A percentile compares a stretch with the other conserved stretches of the same genome.
Evolutionary conservation across 2,797 vertebrate genomes (phyloP).

Genomic region (Helostoma temminkii): DNA sequence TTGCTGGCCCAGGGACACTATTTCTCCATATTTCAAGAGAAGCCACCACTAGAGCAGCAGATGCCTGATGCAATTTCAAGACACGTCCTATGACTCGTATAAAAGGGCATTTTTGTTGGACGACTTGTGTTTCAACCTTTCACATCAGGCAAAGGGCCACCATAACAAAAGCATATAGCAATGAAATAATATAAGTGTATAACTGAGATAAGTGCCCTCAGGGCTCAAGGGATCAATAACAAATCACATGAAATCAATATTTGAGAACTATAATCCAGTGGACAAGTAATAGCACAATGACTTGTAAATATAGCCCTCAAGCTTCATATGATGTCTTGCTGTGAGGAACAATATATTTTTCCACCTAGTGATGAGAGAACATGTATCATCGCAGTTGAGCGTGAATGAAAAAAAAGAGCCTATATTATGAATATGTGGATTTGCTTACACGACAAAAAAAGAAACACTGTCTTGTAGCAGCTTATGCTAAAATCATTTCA

Average conservation of each 20-base stretch:
- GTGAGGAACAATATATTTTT: constrained; percentile 2
- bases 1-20: too few species aligned
- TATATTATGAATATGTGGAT: constrained; percentile 27
- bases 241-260: background rate
- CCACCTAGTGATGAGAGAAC: background rate
- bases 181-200: too few species aligned
- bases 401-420: constrained; percentile 9
- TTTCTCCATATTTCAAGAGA: too few species aligned
- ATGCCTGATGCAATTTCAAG: too few species aligned
- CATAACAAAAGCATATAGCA: too few species aligned
- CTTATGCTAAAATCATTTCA: constrained; percentile 15
- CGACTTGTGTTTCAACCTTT: too few species aligned
- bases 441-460: constrained; percentile 29
- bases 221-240: background rate
- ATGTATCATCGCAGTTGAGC: constrained; percentile 16
- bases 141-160: too few species aligned
- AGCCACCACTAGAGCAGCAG: too few species aligned
- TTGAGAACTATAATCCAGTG: background rate
- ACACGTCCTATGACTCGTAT: too few species aligned
- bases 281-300: background rate
- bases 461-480: constrained; percentile 4
- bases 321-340: background rate
- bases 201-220: background rate
- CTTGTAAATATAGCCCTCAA: too few species aligned
- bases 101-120: too few species aligned